Base-by-base conservation (phyloP, 2,797 vertebrate species). In the Sorex maritimensis region DNA sequence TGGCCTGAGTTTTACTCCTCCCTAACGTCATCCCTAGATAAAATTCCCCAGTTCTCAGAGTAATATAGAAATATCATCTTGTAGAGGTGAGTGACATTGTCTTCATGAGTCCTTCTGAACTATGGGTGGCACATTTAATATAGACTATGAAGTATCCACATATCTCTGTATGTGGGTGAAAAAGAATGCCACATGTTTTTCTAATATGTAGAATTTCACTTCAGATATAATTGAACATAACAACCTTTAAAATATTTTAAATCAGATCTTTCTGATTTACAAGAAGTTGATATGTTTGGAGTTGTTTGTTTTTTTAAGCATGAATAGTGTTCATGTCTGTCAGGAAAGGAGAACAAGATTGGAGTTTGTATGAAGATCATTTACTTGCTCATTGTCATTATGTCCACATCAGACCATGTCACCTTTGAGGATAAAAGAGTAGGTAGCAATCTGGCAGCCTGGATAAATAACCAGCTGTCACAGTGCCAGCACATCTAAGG, bases 401-500 rank as follows among this genome's bases (percentile, higher is more conserved):
- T 38, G 21, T 58, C 58, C 55, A 17, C 21, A 55, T 7, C 9
- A 91, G 46, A 44, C 24, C 4, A 83, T 15, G 58, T 61, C 1
- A 41, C 1, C 0, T 30, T n/a, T 38, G 1, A 15, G 30, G 49
- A 2, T n/a, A 15, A 75, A 65, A 49, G 49, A 52, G 34, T 44
- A 30, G 72, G 30, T 19, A 1, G 67, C 41, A 61, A 7, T 0
- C 46, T 28, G 6, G 17, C 14, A 1, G 5, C 6, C 3, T 73
- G 28, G 14, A n/a, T 13, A 13, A 1, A 15, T 1, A 5, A 23
- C 13, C 21, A 24, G 7, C 55, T 3, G 13, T 55, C 8, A 58
- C 0, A 6, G 61, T 6, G 34, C 15, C 15, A 24, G 28, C 19
- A 9, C 26, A 2, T 2, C 1, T 6, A 9, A 24, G 17, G 4